Percentiles rank a stretch among this genome's conserved stretches.
Evolutionary conservation across 2,797 vertebrate genomes (phyloP).

Genomic region (Sebastes iracundus): DNA sequence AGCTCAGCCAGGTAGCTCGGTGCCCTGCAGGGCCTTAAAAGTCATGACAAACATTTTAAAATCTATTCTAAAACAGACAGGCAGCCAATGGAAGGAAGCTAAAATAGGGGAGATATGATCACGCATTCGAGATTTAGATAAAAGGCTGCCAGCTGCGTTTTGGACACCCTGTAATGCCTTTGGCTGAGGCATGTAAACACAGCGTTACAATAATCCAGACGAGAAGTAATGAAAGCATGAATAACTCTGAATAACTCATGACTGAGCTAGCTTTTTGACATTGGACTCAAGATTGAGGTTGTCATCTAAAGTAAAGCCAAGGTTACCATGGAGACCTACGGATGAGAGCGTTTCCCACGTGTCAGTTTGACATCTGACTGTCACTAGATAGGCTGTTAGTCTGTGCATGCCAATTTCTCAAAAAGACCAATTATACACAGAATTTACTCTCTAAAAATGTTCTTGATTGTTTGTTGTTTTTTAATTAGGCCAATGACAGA

Average conservation of each 20-base stretch:
- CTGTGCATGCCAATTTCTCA: background rate
- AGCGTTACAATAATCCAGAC: no score
- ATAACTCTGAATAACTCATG: background rate
- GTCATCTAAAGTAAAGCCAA: background rate
- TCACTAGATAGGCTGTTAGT: conserved; percentile 11
- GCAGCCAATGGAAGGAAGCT: no score
- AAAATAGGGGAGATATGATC: no score
- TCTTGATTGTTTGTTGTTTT: background rate
- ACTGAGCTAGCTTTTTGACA: background rate
- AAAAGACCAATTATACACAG: conserved; percentile 19
- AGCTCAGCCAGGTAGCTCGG: background rate
- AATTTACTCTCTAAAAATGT: background rate
- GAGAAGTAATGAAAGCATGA: background rate
- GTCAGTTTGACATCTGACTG: conserved; percentile 25
- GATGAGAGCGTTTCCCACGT: conserved; percentile 18
- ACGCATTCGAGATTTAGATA: no score
- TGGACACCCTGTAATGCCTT: no score
- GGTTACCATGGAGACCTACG: conserved; percentile 61
- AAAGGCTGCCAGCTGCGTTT: no score
- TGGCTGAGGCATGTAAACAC: no score
- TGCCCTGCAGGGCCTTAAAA: background rate
- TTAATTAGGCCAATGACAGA: background rate
- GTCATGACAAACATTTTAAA: background rate
- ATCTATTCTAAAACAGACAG: no score
- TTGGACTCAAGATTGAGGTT: background rate